Base-by-base conservation (phyloP, 2,888 invertebrate species). In the Cantharis rufa region DNA sequence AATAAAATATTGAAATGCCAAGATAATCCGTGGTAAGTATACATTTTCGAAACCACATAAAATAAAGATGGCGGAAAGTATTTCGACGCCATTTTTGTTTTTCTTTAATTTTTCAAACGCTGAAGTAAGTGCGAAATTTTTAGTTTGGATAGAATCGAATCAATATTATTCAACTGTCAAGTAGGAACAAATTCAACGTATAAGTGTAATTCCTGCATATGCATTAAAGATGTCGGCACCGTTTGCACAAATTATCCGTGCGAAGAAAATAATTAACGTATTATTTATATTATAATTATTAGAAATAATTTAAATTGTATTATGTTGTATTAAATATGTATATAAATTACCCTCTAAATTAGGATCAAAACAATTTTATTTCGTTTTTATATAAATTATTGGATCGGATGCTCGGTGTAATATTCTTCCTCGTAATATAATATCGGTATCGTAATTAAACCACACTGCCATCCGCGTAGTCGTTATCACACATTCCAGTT, bases 181-280 rank as follows among this genome's bases (percentile, higher is more conserved):
- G 74, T 75, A 10, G 74, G 74, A n/a, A 77, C 77, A 7, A 61
- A 61, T 10, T 66, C 63, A 0, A 3, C 48, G 15, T 69, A 48
- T 21, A 69, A 63, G 13, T 74, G 77, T 69, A 77, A 77, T 21
- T 28, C 24, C 10, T 77, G 77, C 63, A 32, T 63, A 13, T 77
- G 77, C 18, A 61, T 75, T 10, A 74, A 77, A 32, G 74, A 77
- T 62, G 10, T 69, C 11, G 75, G 75, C 13, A 74, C 71, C 1
- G 69, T 77, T 69, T 77, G 77, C 28, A 77, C 77, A 13, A 71
- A 77, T 16, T 27, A 73, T 16, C 10, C 61, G 18, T 77, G 77
- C 21, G 24, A 28, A 48, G 28, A 62, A 73, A 21, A n/a, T 63
- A 63, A 32, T 24, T 62, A 48, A 28, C 13, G 62, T 24, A 16